Percentiles rank a stretch among this genome's conserved stretches.
These are phyloP conservation scores for Sebastes hubbsi DNA, from an alignment of 2,797 vertebrate genomes.

Conservation along the genomic window DNA sequence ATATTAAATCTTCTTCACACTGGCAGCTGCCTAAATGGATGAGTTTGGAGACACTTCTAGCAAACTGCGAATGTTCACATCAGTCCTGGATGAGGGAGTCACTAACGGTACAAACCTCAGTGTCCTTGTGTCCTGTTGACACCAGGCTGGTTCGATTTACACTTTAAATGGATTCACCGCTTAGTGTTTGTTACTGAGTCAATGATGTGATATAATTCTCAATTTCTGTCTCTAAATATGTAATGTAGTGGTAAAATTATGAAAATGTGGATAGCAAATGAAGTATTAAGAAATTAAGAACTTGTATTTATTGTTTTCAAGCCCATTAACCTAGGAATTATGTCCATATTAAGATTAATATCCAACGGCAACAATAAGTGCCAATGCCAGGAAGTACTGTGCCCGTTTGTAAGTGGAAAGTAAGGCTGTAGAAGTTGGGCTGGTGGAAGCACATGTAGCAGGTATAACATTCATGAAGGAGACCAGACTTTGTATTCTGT, in stretches of 20 bases:
- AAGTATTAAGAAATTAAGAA: neutral
- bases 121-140: slow-evolving; percentile 1
- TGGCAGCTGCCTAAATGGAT: slow-evolving; percentile 48
- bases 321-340: neutral
- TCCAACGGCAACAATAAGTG: neutral
- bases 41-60: slow-evolving; percentile 24
- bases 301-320: neutral
- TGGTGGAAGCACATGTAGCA: neutral
- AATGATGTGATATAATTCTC: neutral
- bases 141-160: neutral
- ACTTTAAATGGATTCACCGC: neutral
- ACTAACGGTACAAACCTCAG: neutral
- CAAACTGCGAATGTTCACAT: slow-evolving; percentile 25
- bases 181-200: neutral
- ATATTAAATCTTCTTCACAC: slow-evolving; percentile 42
- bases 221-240: neutral
- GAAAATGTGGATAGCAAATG: neutral
- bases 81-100: neutral
- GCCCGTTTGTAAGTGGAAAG: neutral
- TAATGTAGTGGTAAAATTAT: neutral
- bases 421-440: neutral
- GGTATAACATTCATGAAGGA: neutral
- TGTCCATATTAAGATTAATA: neutral
- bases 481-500: neutral
- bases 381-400: neutral